Evolutionary conservation across 1,140 invertebrate species (phyloP).

Genomic region (Papilio glaucus): DNA sequence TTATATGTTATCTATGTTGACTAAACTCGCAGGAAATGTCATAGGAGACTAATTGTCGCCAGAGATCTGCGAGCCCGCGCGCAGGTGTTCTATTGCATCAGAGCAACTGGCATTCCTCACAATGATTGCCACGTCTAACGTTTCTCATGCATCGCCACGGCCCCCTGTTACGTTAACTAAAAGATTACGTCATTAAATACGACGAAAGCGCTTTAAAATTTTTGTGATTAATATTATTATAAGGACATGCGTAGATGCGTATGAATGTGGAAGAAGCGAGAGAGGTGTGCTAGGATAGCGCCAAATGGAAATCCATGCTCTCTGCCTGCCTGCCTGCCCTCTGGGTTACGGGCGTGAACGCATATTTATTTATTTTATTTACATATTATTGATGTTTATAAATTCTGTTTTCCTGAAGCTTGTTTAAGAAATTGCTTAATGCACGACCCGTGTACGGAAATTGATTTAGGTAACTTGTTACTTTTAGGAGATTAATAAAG

Average conservation of each 20-base stretch:
- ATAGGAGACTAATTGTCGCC: slow-evolving; percentile 66
- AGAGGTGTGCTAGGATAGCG: no score
- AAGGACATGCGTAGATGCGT: no score
- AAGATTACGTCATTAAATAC: not conserved
- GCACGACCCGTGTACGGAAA: not conserved
- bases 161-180: slow-evolving; percentile 19
- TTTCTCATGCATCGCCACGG: slow-evolving; percentile 22
- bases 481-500: not conserved
- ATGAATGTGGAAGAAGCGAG: no score
- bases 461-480: not conserved
- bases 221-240: slow-evolving; percentile 13
- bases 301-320: no score
- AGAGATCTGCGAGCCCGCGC: slow-evolving; percentile 72
- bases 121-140: slow-evolving; percentile 29
- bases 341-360: no score
- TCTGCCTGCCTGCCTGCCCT: no score
- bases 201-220: slow-evolving; percentile 20
- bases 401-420: not conserved
- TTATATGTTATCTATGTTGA: slow-evolving; percentile 42
- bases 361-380: no score
- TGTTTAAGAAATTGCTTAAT: not conserved
- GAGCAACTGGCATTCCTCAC: slow-evolving; percentile 54
- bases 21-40: slow-evolving; percentile 58
- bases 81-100: slow-evolving; percentile 70
- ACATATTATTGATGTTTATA: slow-evolving; percentile 6